These are phyloP conservation scores for Eriosoma lanigerum DNA, from an alignment of 1,140 invertebrate genomes.

Conservation along the genomic window DNA sequence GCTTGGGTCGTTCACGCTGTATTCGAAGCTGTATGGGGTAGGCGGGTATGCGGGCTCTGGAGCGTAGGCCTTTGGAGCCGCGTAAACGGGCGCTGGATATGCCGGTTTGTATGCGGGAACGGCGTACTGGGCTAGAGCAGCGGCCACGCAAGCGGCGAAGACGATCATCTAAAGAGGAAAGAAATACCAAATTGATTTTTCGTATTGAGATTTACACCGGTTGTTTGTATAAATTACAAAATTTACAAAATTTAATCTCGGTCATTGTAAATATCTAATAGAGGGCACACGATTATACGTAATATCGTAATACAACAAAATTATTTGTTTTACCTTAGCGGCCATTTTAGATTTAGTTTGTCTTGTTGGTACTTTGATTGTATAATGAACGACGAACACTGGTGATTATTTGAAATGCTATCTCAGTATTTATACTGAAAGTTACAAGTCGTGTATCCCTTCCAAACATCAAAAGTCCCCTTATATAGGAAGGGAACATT, in stretches of 20 bases:
- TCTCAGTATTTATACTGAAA: too few relatives aligned
- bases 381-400: too few relatives aligned
- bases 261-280: too few relatives aligned
- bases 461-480: too few relatives aligned
- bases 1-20: constrained; percentile 55
- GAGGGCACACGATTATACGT: too few relatives aligned
- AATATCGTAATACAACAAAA: neutral
- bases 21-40: constrained; percentile 55
- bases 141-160: constrained; percentile 24
- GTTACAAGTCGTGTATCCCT: too few relatives aligned
- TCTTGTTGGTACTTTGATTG: neutral
- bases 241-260: too few relatives aligned
- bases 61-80: constrained; percentile 7
- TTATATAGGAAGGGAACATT: too few relatives aligned
- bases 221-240: neutral
- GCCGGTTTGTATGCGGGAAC: constrained; percentile 55
- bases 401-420: too few relatives aligned
- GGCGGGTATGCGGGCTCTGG: constrained; percentile 49
- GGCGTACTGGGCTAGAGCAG: constrained; percentile 40
- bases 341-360: neutral
- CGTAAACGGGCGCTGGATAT: constrained; percentile 36
- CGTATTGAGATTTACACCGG: too few relatives aligned
- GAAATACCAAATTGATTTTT: too few relatives aligned
- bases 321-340: neutral
- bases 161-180: constrained; percentile 19